These are phyloP conservation scores for Linyphia triangularis DNA, from an alignment of 2,888 invertebrate genomes.

Conservation along the genomic window DNA sequence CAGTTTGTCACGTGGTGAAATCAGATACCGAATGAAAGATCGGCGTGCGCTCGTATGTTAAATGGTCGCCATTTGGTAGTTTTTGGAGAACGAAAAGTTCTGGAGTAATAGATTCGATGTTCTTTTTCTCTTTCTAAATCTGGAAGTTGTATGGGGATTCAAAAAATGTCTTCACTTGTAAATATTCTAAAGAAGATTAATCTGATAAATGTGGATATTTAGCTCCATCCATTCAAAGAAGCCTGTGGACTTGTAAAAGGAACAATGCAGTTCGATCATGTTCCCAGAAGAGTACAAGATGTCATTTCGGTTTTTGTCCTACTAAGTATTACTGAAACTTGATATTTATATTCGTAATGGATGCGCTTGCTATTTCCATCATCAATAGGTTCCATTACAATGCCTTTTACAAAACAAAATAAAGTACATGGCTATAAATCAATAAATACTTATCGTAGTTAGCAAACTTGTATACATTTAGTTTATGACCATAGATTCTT, in stretches of 20 bases:
- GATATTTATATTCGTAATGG: too few relatives aligned
- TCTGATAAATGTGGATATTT: slow-evolving; percentile 47
- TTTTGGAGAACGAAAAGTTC: slow-evolving; percentile 31
- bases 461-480: not conserved
- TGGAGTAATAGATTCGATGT: slow-evolving; percentile 33
- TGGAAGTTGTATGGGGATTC: not conserved
- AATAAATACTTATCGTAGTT: not conserved
- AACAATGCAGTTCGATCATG: slow-evolving; percentile 13
- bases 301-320: not conserved
- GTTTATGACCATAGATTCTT: not conserved
- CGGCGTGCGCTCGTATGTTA: slow-evolving; percentile 40
- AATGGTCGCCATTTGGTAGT: slow-evolving; percentile 51
- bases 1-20: slow-evolving; percentile 47
- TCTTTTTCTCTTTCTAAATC: not conserved
- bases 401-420: too few relatives aligned
- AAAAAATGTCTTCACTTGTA: slow-evolving; percentile 13
- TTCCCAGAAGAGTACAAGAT: not conserved
- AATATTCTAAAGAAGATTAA: slow-evolving; percentile 12
- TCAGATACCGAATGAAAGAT: slow-evolving; percentile 54
- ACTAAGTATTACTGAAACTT: too few relatives aligned
- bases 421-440: not conserved
- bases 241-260: slow-evolving; percentile 13
- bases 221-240: slow-evolving; percentile 22
- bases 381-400: not conserved
- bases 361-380: not conserved